Evolutionary conservation across 2,888 invertebrate genomes (phyloP).

Genomic region (Masnerella sp.): DNA sequence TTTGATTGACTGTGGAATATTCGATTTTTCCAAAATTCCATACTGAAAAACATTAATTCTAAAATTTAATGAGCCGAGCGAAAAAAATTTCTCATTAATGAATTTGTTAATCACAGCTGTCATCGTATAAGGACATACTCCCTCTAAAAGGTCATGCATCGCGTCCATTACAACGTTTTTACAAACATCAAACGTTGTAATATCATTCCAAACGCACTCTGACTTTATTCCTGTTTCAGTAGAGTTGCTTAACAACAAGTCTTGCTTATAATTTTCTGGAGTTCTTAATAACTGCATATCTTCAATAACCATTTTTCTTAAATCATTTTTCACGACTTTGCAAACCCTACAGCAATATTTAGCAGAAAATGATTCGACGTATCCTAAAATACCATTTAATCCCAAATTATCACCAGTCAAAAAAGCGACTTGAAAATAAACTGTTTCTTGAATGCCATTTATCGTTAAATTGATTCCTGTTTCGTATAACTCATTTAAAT

Average conservation of each 20-base stretch:
- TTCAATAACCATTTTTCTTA: slow-evolving; percentile 14
- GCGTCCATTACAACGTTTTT: slow-evolving; percentile 21
- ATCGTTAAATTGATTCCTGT: no score
- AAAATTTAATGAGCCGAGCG: slow-evolving; percentile 13
- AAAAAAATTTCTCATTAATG: slow-evolving; percentile 5
- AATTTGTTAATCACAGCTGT: slow-evolving; percentile 15
- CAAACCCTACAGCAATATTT: slow-evolving; percentile 13
- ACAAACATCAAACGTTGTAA: slow-evolving; percentile 29
- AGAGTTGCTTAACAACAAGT: slow-evolving; percentile 6
- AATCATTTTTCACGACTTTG: background rate
- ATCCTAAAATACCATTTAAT: no score
- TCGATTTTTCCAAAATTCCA: slow-evolving; percentile 7
- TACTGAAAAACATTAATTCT: slow-evolving; percentile 26
- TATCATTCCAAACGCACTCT: slow-evolving; percentile 42
- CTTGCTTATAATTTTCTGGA: slow-evolving; percentile 22
- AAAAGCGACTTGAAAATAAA: no score
- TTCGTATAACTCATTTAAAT: no score
- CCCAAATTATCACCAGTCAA: no score
- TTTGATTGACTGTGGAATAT: slow-evolving; percentile 2
- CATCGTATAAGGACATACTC: slow-evolving; percentile 27
- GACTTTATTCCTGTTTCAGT: slow-evolving; percentile 16
- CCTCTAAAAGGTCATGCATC: slow-evolving; percentile 36
- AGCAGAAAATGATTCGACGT: no score
- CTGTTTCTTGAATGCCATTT: no score
- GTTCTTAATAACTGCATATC: slow-evolving; percentile 18